Evolutionary conservation across 2,113 vertebrate genomes (phyloP).

Genomic region (Periophthalmodon schlosseri): DNA sequence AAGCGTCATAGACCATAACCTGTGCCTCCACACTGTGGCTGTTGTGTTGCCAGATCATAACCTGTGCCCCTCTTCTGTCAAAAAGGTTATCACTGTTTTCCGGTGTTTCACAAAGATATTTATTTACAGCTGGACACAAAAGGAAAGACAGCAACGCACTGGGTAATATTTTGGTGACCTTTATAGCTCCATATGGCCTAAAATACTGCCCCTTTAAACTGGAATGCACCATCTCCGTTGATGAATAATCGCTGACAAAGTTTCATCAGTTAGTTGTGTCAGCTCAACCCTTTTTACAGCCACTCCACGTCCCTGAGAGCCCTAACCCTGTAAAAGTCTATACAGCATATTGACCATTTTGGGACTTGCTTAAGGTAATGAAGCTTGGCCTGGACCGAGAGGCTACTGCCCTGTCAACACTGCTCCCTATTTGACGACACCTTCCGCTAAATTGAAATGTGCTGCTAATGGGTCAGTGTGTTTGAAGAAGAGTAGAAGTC

Average conservation of each 20-base stretch:
- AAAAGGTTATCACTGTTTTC: background rate
- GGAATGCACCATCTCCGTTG: slow-evolving; percentile 52
- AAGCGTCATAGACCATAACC: slow-evolving; percentile 47
- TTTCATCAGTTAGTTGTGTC: slow-evolving; percentile 71
- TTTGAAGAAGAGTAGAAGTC: slow-evolving; percentile 75
- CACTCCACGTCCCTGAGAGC: slow-evolving; percentile 64
- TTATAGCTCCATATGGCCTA: slow-evolving; percentile 30
- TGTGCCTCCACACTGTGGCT: slow-evolving; percentile 59
- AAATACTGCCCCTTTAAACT: slow-evolving; percentile 47
- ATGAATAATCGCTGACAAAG: slow-evolving; percentile 69
- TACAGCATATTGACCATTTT: slow-evolving; percentile 64
- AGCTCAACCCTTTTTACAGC: slow-evolving; percentile 70
- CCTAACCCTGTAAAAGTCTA: slow-evolving; percentile 74
- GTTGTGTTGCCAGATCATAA: slow-evolving; percentile 47
- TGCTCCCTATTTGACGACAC: slow-evolving; percentile 73
- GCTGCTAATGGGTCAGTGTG: slow-evolving; percentile 65
- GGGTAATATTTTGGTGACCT: background rate
- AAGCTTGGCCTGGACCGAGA: slow-evolving; percentile 65
- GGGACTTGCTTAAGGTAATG: slow-evolving; percentile 75
- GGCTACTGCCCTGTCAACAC: slow-evolving; percentile 70
- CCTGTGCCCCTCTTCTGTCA: slow-evolving; percentile 28
- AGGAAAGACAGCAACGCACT: background rate
- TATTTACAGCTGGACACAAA: background rate
- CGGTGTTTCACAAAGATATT: background rate
- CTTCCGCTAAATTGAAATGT: slow-evolving; percentile 75